Evolutionary conservation across 1,140 invertebrate species (phyloP).

Genomic region (Triops cancriformis): DNA sequence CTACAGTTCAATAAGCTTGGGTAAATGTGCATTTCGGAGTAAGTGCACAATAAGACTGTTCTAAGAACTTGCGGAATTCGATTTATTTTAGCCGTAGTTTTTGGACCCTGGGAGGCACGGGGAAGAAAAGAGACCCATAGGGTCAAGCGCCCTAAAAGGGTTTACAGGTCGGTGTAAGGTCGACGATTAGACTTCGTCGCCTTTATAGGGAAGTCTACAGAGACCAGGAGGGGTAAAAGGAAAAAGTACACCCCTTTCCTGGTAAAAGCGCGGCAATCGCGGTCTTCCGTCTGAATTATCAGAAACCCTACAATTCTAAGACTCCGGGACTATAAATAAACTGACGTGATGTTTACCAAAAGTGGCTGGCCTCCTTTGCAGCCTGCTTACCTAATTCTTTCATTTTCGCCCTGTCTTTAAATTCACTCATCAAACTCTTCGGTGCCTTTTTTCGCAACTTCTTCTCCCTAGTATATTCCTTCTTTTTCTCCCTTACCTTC

Average conservation of each 20-base stretch:
- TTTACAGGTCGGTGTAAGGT: conserved; percentile 7
- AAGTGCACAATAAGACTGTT: not conserved
- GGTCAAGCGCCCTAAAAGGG: conserved; percentile 4
- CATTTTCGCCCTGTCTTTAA: not conserved
- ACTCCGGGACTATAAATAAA: not conserved
- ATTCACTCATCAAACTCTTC: not conserved
- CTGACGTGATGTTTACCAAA: not conserved
- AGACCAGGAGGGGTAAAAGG: not conserved
- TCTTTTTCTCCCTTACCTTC: not conserved
- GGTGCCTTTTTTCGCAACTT: too few relatives aligned
- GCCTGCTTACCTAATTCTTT: not conserved
- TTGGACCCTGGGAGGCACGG: not conserved
- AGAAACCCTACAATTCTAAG: conserved; percentile 5
- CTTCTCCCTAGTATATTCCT: too few relatives aligned
- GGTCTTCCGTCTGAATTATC: conserved; percentile 10
- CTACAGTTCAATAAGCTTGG: not conserved
- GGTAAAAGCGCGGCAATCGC: conserved; percentile 4
- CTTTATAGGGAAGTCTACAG: not conserved
- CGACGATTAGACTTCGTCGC: conserved; percentile 12
- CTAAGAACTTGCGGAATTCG: not conserved
- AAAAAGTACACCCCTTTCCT: not conserved
- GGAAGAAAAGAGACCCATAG: not conserved
- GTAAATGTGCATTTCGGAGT: not conserved
- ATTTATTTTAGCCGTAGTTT: not conserved
- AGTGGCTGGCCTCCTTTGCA: not conserved